Evolutionary conservation across 2,888 invertebrate genomes (phyloP), one percentile per base, ranked within the genome.

Genomic region (Ormia ochracea): DNA sequence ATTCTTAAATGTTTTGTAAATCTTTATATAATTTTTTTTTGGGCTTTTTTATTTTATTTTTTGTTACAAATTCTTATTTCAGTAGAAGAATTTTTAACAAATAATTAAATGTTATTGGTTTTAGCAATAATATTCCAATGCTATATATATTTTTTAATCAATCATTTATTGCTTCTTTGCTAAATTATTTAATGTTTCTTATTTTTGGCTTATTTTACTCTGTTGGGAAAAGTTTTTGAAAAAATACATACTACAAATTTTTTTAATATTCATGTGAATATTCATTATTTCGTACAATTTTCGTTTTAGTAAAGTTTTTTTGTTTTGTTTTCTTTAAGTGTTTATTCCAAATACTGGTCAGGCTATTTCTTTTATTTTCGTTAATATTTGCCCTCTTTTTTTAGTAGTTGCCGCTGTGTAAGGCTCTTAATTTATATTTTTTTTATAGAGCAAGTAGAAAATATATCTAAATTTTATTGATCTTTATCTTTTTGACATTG

Each of bases 401-500:
- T 65, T 75, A 59, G 73, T 73, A 76, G 80, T 80, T 76, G 76
- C 76, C 80, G 63, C 61, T 68, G 66, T 76, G 76, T 80, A 77
- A 80, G 76, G 77, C 80, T 76, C 76, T 28, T 61, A 45, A 45
- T 63, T 17, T 59, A 26, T 68, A 45, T 61, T 36, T 58, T 31
- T 65, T 48, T 61, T 58, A 79, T 59, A 81, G 82, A 82, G 83
- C 83, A 83, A 82, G 82, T 83, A 83, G 82, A 84, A 83, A 83
- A 84, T 83, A 84, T 84, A 84, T 81, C 72, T 81, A n/a, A n/a
- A n/a, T n/a, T n/a, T n/a, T n/a, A n/a, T 81, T 48, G 80, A 69
- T 68, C 78, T 81, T 19, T 63, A 43, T 36, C n/a, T 38, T 43
- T 41, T 23, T 1, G 26, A 23, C 38, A 45, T 58, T 52, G 10